These are phyloP conservation scores for Melanchra persicariae DNA, from an alignment of 2,888 invertebrate species.

Conservation along the genomic window DNA sequence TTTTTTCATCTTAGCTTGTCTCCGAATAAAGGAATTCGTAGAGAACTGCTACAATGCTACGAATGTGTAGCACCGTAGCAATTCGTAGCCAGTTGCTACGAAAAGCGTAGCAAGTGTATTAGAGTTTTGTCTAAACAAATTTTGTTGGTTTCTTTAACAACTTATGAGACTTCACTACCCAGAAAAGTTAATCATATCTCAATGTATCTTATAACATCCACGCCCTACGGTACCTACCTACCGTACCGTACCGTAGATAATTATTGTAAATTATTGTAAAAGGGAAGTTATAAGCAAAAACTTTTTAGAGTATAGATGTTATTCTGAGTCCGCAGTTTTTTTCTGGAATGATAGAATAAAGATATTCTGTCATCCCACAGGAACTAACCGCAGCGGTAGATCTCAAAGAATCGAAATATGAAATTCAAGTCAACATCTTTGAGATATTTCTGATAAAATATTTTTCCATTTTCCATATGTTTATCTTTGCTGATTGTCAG, in stretches of 20 bases:
- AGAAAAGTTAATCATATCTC: background rate
- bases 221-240: background rate
- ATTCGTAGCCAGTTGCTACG: slow-evolving; percentile 32
- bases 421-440: slow-evolving; percentile 64
- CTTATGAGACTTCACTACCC: background rate
- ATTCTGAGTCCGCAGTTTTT: slow-evolving; percentile 36
- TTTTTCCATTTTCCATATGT: slow-evolving; percentile 61
- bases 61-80: slow-evolving; percentile 5
- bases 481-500: slow-evolving; percentile 63
- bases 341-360: slow-evolving; percentile 56
- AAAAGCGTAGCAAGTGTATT: slow-evolving; percentile 19
- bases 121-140: background rate
- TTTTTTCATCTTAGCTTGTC: background rate
- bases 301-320: slow-evolving; percentile 48
- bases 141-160: background rate
- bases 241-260: background rate
- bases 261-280: background rate
- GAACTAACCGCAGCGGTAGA: slow-evolving; percentile 39
- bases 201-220: slow-evolving; percentile 1
- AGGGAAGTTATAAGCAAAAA: slow-evolving; percentile 19
- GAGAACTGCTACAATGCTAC: slow-evolving; percentile 27
- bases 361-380: slow-evolving; percentile 54
- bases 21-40: background rate
- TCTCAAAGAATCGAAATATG: slow-evolving; percentile 62
- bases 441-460: slow-evolving; percentile 58